A percentile compares a stretch with the other conserved stretches of the same genome.
phyloP scores from a whole-genome alignment of 2,888 invertebrate genomes.

The Melieria picta region DNA sequence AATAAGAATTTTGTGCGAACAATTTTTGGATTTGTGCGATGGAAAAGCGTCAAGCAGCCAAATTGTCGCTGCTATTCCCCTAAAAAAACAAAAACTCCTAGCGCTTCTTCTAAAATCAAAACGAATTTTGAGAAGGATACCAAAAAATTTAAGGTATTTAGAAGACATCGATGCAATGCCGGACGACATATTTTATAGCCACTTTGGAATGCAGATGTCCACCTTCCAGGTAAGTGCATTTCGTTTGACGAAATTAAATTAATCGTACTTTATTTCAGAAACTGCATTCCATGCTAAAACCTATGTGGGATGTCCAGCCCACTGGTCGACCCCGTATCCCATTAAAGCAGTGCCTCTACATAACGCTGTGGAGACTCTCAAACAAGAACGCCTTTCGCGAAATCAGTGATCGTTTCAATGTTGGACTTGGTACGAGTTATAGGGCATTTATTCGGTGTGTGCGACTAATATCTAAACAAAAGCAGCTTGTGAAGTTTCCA shows the following conservation, averaged over 20 bases:
- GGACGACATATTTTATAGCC: not conserved
- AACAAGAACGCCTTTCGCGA: conserved; percentile 6
- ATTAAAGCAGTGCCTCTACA: conserved; percentile 5
- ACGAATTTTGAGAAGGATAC: conserved; percentile 3
- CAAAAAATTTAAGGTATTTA: not conserved
- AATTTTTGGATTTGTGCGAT: conserved; percentile 3
- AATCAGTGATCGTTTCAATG: conserved; percentile 2
- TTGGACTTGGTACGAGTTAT: conserved; percentile 2
- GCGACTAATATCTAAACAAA: not conserved
- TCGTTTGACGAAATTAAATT: too few relatives aligned
- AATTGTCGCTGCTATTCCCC: not conserved
- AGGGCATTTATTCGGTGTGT: not conserved
- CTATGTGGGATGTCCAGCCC: conserved; percentile 6
- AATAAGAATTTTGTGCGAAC: not conserved
- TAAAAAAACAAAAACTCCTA: not conserved
- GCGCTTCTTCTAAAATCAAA: conserved; percentile 7
- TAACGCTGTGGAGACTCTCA: not conserved
- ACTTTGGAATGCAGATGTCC: conserved; percentile 7
- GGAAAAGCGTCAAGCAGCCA: conserved; percentile 7
- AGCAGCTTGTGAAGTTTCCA: not conserved
- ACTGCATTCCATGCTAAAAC: conserved; percentile 7
- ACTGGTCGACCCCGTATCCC: not conserved
- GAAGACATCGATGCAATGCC: not conserved
- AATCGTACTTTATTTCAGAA: not conserved
- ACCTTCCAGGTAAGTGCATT: not conserved